Percentiles rank a stretch among this genome's conserved stretches.
These are phyloP conservation scores for Tachuris rubrigastra DNA, from an alignment of 2,113 vertebrate genomes.

Conservation along the genomic window DNA sequence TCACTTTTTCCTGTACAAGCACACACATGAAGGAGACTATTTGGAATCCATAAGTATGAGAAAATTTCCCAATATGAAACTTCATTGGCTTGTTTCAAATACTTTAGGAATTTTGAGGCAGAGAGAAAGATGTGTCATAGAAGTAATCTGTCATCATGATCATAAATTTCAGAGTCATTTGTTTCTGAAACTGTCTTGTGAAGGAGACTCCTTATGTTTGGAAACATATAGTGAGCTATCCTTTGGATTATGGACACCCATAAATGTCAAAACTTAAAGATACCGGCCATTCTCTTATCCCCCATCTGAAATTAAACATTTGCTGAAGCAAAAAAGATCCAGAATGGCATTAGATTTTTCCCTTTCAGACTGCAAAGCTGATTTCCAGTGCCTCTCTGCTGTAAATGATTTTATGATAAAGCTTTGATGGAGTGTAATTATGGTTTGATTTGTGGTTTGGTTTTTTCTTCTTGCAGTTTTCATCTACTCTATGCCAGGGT, in stretches of 20 bases:
- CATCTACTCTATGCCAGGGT: constrained; percentile 98
- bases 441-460: background rate
- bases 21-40: constrained; percentile 93
- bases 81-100: background rate
- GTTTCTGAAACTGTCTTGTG: background rate
- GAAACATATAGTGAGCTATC: background rate
- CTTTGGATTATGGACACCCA: background rate
- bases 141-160: background rate
- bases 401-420: background rate
- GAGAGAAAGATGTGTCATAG: background rate
- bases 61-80: background rate
- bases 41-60: constrained; percentile 91
- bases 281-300: background rate
- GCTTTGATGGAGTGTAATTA: background rate
- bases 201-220: background rate
- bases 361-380: background rate
- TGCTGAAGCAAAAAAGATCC: background rate
- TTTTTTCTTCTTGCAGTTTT: constrained; percentile 82
- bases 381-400: background rate
- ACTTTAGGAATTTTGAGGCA: background rate
- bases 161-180: background rate
- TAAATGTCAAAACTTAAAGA: background rate
- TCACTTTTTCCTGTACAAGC: constrained; percentile 97
- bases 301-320: background rate
- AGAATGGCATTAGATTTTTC: background rate